Evolutionary conservation across 2,888 invertebrate genomes (phyloP).

Genomic region (Alloplasta piceator): DNA sequence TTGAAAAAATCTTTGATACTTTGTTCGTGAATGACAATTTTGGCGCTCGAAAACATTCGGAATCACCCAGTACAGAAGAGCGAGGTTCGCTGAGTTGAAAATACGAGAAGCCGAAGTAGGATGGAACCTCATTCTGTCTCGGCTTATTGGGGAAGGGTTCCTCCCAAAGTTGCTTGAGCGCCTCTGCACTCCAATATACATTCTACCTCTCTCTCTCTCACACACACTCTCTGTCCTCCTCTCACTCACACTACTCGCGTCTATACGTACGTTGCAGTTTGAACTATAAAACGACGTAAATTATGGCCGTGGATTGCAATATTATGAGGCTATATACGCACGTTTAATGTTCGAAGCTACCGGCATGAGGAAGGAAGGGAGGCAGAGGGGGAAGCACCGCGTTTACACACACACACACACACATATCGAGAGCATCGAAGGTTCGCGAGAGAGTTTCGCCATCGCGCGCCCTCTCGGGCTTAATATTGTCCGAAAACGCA

Average conservation of each 20-base stretch:
- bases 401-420: neutral
- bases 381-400: neutral
- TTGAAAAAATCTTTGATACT: neutral
- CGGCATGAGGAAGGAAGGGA: conserved; percentile 65
- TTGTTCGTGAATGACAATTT: conserved; percentile 15
- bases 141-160: conserved; percentile 71
- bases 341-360: conserved; percentile 83
- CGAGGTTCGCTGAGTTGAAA: neutral
- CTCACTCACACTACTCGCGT: neutral
- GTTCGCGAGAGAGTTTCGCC: conserved; percentile 45
- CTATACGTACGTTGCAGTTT: conserved; percentile 82
- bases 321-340: conserved; percentile 84
- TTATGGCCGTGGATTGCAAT: conserved; percentile 83
- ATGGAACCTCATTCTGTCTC: conserved; percentile 70
- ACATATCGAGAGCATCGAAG: neutral
- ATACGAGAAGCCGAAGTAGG: conserved; percentile 22
- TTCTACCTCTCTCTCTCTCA: conserved; percentile 17
- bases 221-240: conserved; percentile 14
- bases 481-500: conserved; percentile 81
- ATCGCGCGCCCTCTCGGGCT: conserved; percentile 67
- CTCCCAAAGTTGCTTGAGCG: conserved; percentile 79
- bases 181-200: conserved; percentile 53
- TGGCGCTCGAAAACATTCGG: conserved; percentile 11
- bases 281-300: conserved; percentile 84
- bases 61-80: conserved; percentile 23